Evolutionary conservation across 2,797 vertebrate genomes (phyloP).

Genomic region (Oreonectes daqikongensis): DNA sequence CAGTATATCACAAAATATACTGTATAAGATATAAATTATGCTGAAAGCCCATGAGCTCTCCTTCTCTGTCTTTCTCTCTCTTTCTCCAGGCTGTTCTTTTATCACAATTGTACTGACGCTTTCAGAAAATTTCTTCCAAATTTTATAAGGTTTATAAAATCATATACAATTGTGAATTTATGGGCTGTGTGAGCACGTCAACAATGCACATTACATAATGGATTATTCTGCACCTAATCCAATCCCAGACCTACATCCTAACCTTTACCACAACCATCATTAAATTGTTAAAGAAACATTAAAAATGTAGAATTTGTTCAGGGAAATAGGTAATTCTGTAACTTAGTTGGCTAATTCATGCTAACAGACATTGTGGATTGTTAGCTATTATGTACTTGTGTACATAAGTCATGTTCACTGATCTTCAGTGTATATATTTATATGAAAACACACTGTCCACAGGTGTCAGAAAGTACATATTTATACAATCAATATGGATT

Average conservation of each 20-base stretch:
- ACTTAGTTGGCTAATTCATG: too few species aligned
- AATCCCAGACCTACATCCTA: not conserved
- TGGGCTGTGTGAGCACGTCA: too few species aligned
- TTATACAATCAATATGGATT: slow-evolving; percentile 40
- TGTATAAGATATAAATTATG: not conserved
- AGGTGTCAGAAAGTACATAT: slow-evolving; percentile 17
- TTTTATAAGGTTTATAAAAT: too few species aligned
- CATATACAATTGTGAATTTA: too few species aligned
- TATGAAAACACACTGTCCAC: slow-evolving; percentile 20
- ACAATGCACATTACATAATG: not conserved
- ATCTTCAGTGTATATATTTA: slow-evolving; percentile 22
- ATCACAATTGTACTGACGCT: not conserved
- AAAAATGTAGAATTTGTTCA: too few species aligned
- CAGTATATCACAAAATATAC: not conserved
- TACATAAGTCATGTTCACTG: not conserved
- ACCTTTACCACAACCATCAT: not conserved
- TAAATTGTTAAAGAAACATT: not conserved
- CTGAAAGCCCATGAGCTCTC: not conserved
- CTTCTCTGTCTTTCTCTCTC: not conserved
- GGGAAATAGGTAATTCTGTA: too few species aligned
- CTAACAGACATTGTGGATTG: too few species aligned
- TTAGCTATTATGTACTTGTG: not conserved
- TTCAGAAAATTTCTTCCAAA: too few species aligned
- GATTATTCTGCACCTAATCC: not conserved
- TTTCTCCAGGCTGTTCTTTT: not conserved